Percentiles rank a stretch among this genome's conserved stretches.
Evolutionary conservation across 2,797 vertebrate genomes (phyloP).

Genomic region (Melanotaenia trifasciata): DNA sequence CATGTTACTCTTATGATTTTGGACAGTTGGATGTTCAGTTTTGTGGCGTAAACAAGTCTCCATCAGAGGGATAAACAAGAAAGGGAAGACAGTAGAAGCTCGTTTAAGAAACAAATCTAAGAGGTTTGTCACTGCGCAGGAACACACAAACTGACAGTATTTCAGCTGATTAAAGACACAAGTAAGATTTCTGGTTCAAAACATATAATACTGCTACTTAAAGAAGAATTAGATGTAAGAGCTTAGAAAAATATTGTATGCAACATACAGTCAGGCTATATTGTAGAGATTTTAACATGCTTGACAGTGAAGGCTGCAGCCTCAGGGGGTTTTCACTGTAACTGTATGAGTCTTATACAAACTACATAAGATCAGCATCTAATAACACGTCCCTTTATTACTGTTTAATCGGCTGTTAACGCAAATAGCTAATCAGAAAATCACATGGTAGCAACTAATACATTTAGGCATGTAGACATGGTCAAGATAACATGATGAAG

Average conservation of each 20-base stretch:
- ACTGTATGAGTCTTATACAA: constrained; percentile 16
- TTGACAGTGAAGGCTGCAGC: constrained; percentile 14
- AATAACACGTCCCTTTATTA: neutral
- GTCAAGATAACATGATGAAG: too few species aligned
- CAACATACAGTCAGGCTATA: constrained; percentile 6
- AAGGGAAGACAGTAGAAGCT: constrained; percentile 32
- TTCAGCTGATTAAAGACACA: constrained; percentile 23
- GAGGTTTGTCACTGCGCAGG: constrained; percentile 2
- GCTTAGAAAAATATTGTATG: constrained; percentile 22
- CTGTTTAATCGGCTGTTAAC: too few species aligned
- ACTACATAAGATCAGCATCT: constrained; percentile 11
- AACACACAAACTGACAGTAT: neutral
- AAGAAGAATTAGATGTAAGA: constrained; percentile 24
- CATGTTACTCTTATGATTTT: constrained; percentile 53
- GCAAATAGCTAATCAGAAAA: too few species aligned
- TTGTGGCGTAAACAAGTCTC: constrained; percentile 56
- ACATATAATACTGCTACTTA: neutral
- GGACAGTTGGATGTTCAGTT: constrained; percentile 45
- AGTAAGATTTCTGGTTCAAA: constrained; percentile 20
- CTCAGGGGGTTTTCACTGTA: constrained; percentile 28
- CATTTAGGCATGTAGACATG: too few species aligned
- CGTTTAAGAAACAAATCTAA: constrained; percentile 27
- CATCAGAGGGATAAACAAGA: constrained; percentile 52
- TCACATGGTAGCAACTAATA: too few species aligned
- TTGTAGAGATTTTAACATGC: neutral